phyloP scores from a whole-genome alignment of 2,888 invertebrate genomes.

The Drosophila falleni region DNA sequence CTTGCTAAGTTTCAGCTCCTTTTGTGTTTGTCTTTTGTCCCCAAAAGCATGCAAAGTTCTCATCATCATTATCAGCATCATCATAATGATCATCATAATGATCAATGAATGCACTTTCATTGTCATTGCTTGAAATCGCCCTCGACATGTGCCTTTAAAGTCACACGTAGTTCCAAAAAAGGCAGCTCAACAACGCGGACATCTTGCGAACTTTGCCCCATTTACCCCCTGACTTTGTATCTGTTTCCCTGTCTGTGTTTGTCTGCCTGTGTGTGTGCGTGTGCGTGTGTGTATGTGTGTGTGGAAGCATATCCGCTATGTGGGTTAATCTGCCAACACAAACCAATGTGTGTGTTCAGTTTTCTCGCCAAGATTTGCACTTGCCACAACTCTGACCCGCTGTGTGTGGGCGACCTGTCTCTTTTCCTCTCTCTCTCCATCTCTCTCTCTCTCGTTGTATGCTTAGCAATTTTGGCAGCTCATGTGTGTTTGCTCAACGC shows the following conservation, averaged over 20 bases:
- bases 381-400: slow-evolving; percentile 61
- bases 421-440: neutral
- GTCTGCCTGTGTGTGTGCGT: slow-evolving; percentile 12
- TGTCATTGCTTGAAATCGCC: slow-evolving; percentile 21
- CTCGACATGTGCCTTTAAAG: slow-evolving; percentile 24
- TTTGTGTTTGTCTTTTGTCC: slow-evolving; percentile 51
- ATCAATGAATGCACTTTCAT: slow-evolving; percentile 24
- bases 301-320: slow-evolving; percentile 25
- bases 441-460: slow-evolving; percentile 9
- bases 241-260: slow-evolving; percentile 16
- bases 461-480: slow-evolving; percentile 59
- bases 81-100: slow-evolving; percentile 5
- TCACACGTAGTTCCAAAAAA: slow-evolving; percentile 37
- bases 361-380: slow-evolving; percentile 62
- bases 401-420: slow-evolving; percentile 18
- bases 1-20: slow-evolving; percentile 26
- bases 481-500: slow-evolving; percentile 49
- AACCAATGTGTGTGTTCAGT: slow-evolving; percentile 42
- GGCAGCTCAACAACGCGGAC: slow-evolving; percentile 22
- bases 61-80: slow-evolving; percentile 16
- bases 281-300: slow-evolving; percentile 19
- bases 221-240: slow-evolving; percentile 28
- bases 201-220: slow-evolving; percentile 30
- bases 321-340: slow-evolving; percentile 57
- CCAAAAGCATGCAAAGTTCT: slow-evolving; percentile 40